phyloP scores from a whole-genome alignment of 2,888 invertebrate genomes.

The Archips crataeganus region DNA sequence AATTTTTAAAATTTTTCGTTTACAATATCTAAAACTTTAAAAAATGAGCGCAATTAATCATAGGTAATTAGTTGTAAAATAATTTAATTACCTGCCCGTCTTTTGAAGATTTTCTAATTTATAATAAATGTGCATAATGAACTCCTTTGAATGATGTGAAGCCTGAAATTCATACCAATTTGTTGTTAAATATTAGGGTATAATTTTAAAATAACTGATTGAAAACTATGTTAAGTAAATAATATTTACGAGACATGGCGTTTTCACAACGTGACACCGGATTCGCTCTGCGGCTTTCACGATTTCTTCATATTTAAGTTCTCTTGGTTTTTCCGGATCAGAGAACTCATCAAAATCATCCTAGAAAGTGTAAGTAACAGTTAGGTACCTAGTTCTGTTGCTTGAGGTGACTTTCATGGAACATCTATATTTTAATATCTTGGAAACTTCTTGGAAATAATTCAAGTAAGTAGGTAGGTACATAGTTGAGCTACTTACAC shows the following conservation, averaged over 20 bases:
- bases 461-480: too few species aligned
- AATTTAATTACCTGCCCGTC: slow-evolving; percentile 61
- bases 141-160: slow-evolving; percentile 64
- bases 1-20: too few species aligned
- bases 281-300: slow-evolving; percentile 59
- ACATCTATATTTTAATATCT: too few species aligned
- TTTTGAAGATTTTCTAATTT: slow-evolving; percentile 64
- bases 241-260: slow-evolving; percentile 67
- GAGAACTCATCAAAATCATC: slow-evolving; percentile 76
- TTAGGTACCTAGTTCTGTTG: too few species aligned
- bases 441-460: too few species aligned
- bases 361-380: slow-evolving; percentile 50
- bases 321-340: slow-evolving; percentile 71
- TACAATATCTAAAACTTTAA: too few species aligned
- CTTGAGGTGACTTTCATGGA: too few species aligned
- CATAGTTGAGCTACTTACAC: slow-evolving; percentile 24
- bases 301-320: slow-evolving; percentile 63
- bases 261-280: slow-evolving; percentile 54
- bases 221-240: too few species aligned
- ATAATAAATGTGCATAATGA: slow-evolving; percentile 61
- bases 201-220: too few species aligned
- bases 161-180: slow-evolving; percentile 55
- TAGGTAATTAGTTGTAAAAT: background rate
- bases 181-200: too few species aligned
- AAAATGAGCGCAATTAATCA: background rate